Percentiles rank a stretch among this genome's conserved stretches.
Conservation (phyloP, 1,140 invertebrate genomes). For the Sweltsa coloradensis region DNA sequence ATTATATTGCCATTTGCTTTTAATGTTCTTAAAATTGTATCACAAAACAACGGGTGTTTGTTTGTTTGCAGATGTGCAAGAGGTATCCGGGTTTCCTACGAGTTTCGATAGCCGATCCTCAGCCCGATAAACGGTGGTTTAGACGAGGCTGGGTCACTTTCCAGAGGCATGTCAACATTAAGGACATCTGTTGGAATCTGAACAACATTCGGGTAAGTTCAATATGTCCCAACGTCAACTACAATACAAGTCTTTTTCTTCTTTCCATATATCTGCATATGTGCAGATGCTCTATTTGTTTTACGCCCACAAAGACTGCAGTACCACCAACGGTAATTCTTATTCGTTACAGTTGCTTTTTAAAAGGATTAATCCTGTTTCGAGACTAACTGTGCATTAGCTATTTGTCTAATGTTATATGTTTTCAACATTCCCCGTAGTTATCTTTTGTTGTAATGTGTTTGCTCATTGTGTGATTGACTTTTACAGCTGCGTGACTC, state of each 20-base stretch:
- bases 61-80: conserved; percentile 67
- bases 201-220: conserved; percentile 84
- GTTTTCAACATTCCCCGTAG: neutral
- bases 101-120: conserved; percentile 91
- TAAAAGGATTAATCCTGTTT: neutral
- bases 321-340: no score
- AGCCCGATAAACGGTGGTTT: conserved; percentile 89
- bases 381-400: conserved; percentile 6
- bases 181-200: conserved; percentile 98
- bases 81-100: conserved; percentile 92
- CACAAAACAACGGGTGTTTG: conserved; percentile 6
- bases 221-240: no score
- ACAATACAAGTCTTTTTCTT: no score
- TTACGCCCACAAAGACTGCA: no score
- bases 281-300: no score
- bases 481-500: conserved; percentile 64
- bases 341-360: neutral
- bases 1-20: no score
- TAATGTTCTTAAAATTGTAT: no score
- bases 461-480: conserved; percentile 8
- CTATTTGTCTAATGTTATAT: neutral
- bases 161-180: conserved; percentile 92
- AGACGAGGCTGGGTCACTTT: conserved; percentile 98
- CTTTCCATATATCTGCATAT: no score
- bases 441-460: neutral